Percentiles rank a stretch among this genome's conserved stretches.
phyloP scores from a whole-genome alignment of 2,888 invertebrate genomes.

The Diplolepis rosae region DNA sequence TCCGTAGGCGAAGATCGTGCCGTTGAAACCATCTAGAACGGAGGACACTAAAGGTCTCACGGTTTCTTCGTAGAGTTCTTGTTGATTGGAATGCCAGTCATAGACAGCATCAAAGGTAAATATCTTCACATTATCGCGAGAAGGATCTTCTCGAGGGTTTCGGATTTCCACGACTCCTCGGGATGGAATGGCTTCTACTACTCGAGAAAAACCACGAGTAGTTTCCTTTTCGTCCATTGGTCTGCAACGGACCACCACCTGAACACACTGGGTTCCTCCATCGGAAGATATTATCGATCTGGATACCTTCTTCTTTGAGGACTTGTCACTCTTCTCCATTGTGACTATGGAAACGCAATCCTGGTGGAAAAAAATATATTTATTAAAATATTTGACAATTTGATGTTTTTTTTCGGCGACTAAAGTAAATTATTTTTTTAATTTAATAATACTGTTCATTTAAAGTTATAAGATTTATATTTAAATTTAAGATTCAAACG shows the following conservation, averaged over 20 bases:
- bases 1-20: conserved; percentile 99
- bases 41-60: conserved; percentile 95
- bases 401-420: no score
- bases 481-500: no score
- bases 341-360: background rate
- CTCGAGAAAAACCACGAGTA: conserved; percentile 82
- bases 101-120: conserved; percentile 99
- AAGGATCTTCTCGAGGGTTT: conserved; percentile 84
- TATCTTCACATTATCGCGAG: conserved; percentile 87
- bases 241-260: conserved; percentile 97
- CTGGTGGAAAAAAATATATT: background rate
- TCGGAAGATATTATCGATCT: conserved; percentile 52
- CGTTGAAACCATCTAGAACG: conserved; percentile 98
- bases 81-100: conserved; percentile 91
- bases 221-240: conserved; percentile 94
- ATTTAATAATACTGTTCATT: no score
- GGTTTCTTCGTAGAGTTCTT: conserved; percentile 95
- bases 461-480: no score
- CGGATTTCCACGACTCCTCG: conserved; percentile 93
- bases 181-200: conserved; percentile 89
- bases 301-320: conserved; percentile 55
- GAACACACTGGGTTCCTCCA: conserved; percentile 82
- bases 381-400: background rate
- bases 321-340: conserved; percentile 59
- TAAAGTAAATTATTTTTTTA: no score